Evolutionary conservation across 2,888 invertebrate genomes (phyloP), one percentile per base, ranked within the genome.

Genomic region (Trichopria drosophilae): DNA sequence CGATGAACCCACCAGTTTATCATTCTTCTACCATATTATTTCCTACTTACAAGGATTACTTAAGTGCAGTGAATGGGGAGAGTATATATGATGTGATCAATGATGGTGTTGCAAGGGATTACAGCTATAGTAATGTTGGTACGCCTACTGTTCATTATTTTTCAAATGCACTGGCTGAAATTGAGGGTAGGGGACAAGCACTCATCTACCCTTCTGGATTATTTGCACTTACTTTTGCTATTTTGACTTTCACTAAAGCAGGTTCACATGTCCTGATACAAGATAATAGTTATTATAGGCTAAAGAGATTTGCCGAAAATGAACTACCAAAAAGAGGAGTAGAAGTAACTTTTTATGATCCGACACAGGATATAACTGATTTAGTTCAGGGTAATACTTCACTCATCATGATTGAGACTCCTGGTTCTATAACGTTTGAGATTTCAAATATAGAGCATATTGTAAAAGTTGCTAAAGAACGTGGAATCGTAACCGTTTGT

Each of bases 291-390:
- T 42, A 42, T 42, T 42, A 42, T 16, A 12, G 42, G 16, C 42
- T 42, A 31, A 42, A 13, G 42, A 42, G 42, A 19, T 42, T 42
- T 42, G 42, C 29, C 16, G 42, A 42, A 42, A 42, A 42, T 42
- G 42, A 42, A 22, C 31, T 42, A 42, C 42, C 42, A 42, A 42
- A 42, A 42, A 42, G 42, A 19, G 42, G 42, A 42, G 32, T 15
- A 42, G 42, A 42, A 42, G 42, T 29, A 42, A 42, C 42, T 42
- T 42, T 42, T 42, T 42, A 42, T 42, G 42, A 42, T 42, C 42
- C 42, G 32, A 42, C 42, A 42, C 42, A 42, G 42, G 42, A 42
- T 42, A 42, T 42, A 42, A 42, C 42, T 42, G 42, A 42, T 42
- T 42, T 42, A 42, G 32, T 42, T 42, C 42, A 42, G 42, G 32